Base-by-base conservation (phyloP, 1,140 invertebrate species). In the Argopecten irradians region DNA sequence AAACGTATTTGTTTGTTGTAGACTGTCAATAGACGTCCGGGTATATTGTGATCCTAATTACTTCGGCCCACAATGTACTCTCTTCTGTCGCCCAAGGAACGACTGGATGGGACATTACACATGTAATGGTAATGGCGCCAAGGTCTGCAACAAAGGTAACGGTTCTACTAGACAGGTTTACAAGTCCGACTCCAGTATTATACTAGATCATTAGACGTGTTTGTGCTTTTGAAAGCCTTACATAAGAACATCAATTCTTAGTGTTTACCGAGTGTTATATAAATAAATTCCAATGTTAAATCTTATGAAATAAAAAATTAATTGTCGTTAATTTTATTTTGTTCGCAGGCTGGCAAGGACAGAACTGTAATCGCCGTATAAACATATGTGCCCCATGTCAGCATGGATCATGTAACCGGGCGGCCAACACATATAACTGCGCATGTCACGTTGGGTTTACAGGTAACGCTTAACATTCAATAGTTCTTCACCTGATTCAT, bases 21-120 rank as follows among this genome's bases (percentile, higher is more conserved):
- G 93, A 11, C 55, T 93, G 36, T 82, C 71, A 0, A 39, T 91
- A 11, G 87, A 90, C 8, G 5, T 93, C 3, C 88, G 85, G 43
- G 84, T 91, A 14, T 93, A 83, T 82, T 93, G 93, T 84, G 87
- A 91, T 34, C 85, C 88, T 0, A 35, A 91, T n/a, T 93, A 90
- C 32, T 93, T 92, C 41, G 92, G 92, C 0, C 28, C n/a, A 22
- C 28, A 86, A 14, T 93, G 93, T 82, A 43, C 84, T 34, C 55
- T 89, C 13, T 92, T 86, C 39, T 93, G 93, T 88, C n/a, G 32
- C 7, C 34, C 88, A 1, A 55, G 88, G 39, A 83, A 92, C 32
- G 89, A 92, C 46, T 32, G 16, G 13, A 88, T 33, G 8, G 92
- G 91, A 16, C 91, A 91, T 82, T 88, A 82, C 34, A 90, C 85